Base-by-base conservation (phyloP, 2,113 vertebrate species). In the Lates calcarifer region DNA sequence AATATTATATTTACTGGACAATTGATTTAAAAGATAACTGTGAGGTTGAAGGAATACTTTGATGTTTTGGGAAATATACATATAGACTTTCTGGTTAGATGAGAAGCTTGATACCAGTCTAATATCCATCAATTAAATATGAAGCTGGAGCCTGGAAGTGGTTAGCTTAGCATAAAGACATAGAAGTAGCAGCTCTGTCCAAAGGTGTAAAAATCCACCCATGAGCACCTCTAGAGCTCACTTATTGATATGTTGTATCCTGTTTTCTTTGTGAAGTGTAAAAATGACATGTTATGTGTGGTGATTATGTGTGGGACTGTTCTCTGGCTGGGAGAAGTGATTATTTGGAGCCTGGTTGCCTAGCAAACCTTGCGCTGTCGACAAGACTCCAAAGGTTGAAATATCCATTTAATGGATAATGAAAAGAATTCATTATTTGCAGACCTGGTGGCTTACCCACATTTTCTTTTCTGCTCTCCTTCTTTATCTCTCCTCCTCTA, bases 311-410 rank as follows among this genome's bases (percentile, higher is more conserved):
- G 13, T 6, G 43, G 29, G 53, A 15, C 53, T 39, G 11, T n/a
- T 66, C 60, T 17, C 67, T 56, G 62, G 33, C 39, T 43, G 24
- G 56, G 13, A 9, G 17, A 58, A 63, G 79, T 35, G 15, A 66
- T 68, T 62, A 79, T 17, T 29, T 55, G 29, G n/a, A 43, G 3
- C 68, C 33, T 39, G 56, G 62, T 80, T 83, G 64, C 61, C 29
- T 55, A 39, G 29, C 17, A 74, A 63, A 24, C 68, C 6, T 74
- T 4, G 53, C 18, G 7, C 24, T 64, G 2, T 22, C 0, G 31
- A 55, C 26, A 58, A 58, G 58, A 2, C 49, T 57, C 13, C 28
- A 51, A 81, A 57, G 63, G 49, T 51, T 37, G 8, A 53, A 53
- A 24, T 81, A 60, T 24, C 53, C 14, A n/a, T 72, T 79, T 60